A percentile compares a stretch with the other conserved stretches of the same genome.
phyloP scores from a whole-genome alignment of 2,888 invertebrate species.

The Nomada fabriciana region DNA sequence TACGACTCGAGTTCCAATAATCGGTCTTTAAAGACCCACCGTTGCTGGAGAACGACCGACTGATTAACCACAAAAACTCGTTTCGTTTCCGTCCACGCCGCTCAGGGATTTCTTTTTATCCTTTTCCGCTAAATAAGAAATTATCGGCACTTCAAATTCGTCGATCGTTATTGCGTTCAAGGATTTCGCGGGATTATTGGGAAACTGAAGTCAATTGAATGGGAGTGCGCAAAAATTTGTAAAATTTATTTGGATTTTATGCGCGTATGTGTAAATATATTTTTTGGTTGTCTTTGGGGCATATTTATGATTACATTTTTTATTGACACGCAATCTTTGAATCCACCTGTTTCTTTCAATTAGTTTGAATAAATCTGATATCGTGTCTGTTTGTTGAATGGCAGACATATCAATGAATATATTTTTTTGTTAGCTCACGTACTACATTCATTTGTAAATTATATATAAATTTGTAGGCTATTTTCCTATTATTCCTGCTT shows the following conservation, averaged over 20 bases:
- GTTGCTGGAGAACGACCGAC: conserved; percentile 48
- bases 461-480: background rate
- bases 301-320: too few species aligned
- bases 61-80: conserved; percentile 66
- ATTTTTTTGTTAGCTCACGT: too few species aligned
- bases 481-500: background rate
- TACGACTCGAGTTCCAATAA: conserved; percentile 56
- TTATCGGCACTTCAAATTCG: conserved; percentile 31
- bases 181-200: conserved; percentile 14
- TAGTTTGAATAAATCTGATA: too few species aligned
- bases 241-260: background rate
- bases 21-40: conserved; percentile 24
- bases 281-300: too few species aligned
- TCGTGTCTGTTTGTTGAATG: too few species aligned
- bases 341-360: too few species aligned
- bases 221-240: conserved; percentile 1
- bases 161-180: conserved; percentile 21
- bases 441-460: too few species aligned
- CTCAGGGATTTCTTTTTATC: conserved; percentile 6
- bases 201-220: background rate
- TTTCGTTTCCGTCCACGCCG: conserved; percentile 54
- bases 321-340: too few species aligned
- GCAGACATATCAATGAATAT: too few species aligned
- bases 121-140: conserved; percentile 30
- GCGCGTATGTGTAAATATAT: too few species aligned